Base-by-base conservation (phyloP, 1,140 invertebrate species). In the Andrena cerasifolii region DNA sequence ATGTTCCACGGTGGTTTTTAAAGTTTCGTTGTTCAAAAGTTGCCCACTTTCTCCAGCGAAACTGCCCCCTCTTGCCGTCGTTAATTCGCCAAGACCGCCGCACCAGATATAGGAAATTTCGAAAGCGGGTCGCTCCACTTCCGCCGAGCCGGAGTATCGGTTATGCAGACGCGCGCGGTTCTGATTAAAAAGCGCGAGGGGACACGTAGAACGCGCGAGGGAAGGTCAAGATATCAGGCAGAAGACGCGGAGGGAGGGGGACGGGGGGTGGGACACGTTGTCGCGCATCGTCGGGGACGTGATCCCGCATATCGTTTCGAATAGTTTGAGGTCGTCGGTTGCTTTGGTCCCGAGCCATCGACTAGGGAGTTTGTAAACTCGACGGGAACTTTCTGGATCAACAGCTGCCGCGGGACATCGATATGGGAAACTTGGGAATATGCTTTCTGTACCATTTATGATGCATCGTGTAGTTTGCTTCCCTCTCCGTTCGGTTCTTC, bases 261-360 rank as follows among this genome's bases (percentile, higher is more conserved):
- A 7, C 4, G 36, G 16, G 43, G 21, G 24, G 26, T 21, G 7
- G n/a, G 14, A 31, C 36, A n/a, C 4, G n/a, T 10, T 1, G 18
- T 2, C 21, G 12, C 43, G 21, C 24, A 36, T 26, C 26, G 31
- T 21, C 36, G n/a, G 63, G 43, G 21, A 77, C 75, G 75, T 77
- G 75, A 51, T 61, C 56, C 75, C 87, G 91, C 89, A 90, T 83
- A 83, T 83, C 80, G 80, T 75, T 70, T 43, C 80, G 80, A 79
- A 82, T 73, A 53, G 82, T 31, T 79, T 51, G 63, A 70, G 80
- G 74, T 83, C 63, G 65, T 28, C 65, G 49, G 49, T 79, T 56
- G 63, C 63, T 83, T 70, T 83, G 58, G 75, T 78, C 33, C 65
- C 53, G 67, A 68, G 72, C 75, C 75, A 66, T 76, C 43, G 40